A percentile compares a stretch with the other conserved stretches of the same genome.
These are phyloP conservation scores for Aphelenchoides avenae DNA, from an alignment of 1,140 invertebrate species.

Conservation along the genomic window DNA sequence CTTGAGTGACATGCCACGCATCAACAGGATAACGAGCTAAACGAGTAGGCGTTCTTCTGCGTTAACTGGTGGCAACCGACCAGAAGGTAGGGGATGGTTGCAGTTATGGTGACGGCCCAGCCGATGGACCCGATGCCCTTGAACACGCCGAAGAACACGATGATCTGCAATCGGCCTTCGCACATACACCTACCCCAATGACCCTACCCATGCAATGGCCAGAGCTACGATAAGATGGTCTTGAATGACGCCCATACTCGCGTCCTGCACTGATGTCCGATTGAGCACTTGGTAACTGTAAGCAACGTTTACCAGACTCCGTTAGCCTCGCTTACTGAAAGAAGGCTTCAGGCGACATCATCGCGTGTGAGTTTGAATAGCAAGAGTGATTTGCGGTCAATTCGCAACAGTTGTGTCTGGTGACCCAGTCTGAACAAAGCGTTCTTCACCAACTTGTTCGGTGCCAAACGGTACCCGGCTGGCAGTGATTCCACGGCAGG, in stretches of 20 bases:
- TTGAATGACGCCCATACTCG: conserved; percentile 20
- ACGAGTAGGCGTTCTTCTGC: too few species aligned
- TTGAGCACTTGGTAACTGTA: conserved; percentile 51
- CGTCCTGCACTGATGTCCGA: conserved; percentile 38
- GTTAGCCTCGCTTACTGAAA: conserved; percentile 43
- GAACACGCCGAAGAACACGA: conserved; percentile 55
- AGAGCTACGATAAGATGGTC: conserved; percentile 36
- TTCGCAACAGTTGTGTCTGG: conserved; percentile 49
- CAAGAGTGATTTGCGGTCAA: conserved; percentile 24
- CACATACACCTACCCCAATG: too few species aligned
- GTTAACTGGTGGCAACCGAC: too few species aligned
- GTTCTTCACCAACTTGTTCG: conserved; percentile 3
- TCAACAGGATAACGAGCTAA: conserved; percentile 49
- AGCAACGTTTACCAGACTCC: neutral
- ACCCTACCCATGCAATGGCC: conserved; percentile 48
- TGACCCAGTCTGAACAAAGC: conserved; percentile 39
- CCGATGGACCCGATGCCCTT: conserved; percentile 57
- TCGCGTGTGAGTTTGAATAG: conserved; percentile 31
- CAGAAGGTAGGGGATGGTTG: conserved; percentile 20
- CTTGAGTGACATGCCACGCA: conserved; percentile 47
- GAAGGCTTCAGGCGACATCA: conserved; percentile 55
- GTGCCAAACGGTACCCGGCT: conserved; percentile 18
- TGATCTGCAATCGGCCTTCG: neutral
- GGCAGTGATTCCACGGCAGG: conserved; percentile 42
- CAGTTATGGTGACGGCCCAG: conserved; percentile 53